phyloP scores from a whole-genome alignment of 2,113 vertebrate species.

The Athene cunicularia region DNA sequence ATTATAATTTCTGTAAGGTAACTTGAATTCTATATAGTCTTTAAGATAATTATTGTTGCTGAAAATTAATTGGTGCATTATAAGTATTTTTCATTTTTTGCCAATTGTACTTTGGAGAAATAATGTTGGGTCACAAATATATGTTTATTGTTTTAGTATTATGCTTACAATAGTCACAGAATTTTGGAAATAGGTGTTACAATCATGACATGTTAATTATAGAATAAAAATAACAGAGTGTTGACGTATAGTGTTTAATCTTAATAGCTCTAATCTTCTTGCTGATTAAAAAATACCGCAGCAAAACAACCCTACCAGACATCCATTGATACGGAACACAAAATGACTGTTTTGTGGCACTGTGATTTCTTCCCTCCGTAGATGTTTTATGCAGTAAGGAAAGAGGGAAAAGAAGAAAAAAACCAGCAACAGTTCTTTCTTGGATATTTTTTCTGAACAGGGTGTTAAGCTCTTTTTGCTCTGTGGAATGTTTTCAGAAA shows the following conservation, averaged over 20 bases:
- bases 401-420: neutral
- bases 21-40: neutral
- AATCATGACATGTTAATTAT: neutral
- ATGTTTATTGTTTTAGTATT: neutral
- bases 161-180: neutral
- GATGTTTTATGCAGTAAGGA: neutral
- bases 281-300: neutral
- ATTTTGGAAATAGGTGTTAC: neutral
- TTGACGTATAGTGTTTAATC: neutral
- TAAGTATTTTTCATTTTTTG: neutral
- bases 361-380: neutral
- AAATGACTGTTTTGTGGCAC: neutral
- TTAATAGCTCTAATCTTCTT: neutral
- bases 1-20: neutral
- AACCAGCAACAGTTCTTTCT: neutral
- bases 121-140: neutral
- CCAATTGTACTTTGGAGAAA: neutral
- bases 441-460: neutral
- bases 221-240: neutral
- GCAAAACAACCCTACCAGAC: neutral
- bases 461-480: neutral
- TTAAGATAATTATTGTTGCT: neutral
- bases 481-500: conserved; percentile 25
- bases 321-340: neutral
- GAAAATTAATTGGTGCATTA: neutral